These are phyloP conservation scores for Ovibos moschatus DNA, from an alignment of 2,113 vertebrate species.

Conservation along the genomic window DNA sequence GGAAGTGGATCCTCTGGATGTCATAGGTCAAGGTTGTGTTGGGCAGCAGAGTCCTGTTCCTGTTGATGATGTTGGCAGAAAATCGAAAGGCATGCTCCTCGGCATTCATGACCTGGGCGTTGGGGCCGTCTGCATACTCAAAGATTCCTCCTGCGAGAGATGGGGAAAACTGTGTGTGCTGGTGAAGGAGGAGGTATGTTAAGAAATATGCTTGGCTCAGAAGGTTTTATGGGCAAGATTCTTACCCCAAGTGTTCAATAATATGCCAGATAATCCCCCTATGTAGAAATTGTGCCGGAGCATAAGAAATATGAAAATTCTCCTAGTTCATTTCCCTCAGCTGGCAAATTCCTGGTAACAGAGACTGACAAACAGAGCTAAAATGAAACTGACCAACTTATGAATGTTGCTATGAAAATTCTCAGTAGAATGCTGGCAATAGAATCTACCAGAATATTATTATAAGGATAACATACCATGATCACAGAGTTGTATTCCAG, in stretches of 20 bases:
- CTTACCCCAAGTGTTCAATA: background rate
- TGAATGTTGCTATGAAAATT: constrained; percentile 49
- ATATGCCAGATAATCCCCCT: background rate
- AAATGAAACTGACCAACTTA: constrained; percentile 40
- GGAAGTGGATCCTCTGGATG: constrained; percentile 99
- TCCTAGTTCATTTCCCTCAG: constrained; percentile 18
- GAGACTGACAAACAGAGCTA: background rate
- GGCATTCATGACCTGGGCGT: constrained; percentile 91
- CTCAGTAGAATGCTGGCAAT: background rate
- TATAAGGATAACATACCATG: constrained; percentile 36
- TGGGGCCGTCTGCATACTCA: constrained; percentile 93
- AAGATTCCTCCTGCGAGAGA: constrained; percentile 95
- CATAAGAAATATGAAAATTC: background rate
- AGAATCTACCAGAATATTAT: constrained; percentile 43
- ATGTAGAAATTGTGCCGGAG: background rate
- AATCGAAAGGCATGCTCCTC: constrained; percentile 99
- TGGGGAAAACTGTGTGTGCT: background rate
- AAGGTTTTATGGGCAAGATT: background rate
- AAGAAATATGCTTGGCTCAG: background rate
- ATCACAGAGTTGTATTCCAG: constrained; percentile 30
- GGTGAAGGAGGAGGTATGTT: background rate
- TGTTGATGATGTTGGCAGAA: constrained; percentile 98
- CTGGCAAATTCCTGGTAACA: constrained; percentile 13
- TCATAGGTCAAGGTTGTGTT: constrained; percentile 99
- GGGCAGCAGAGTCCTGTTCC: constrained; percentile 96